Evolutionary conservation across 2,888 invertebrate genomes (phyloP), one percentile per base, ranked within the genome.

Genomic region (Bimastos eiseni): DNA sequence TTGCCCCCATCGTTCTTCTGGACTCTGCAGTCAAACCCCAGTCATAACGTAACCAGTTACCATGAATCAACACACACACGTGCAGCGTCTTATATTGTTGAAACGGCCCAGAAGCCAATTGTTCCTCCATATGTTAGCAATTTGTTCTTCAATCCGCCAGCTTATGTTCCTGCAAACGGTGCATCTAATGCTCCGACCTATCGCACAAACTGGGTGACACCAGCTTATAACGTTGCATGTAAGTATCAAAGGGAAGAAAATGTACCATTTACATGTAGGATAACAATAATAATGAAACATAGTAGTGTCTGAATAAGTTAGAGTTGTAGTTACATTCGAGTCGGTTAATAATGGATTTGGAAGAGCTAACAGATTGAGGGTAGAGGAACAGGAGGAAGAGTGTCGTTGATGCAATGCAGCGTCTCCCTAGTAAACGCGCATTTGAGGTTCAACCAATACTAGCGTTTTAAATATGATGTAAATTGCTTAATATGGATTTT

Each of bases 81-180:
- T 36, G 34, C 86, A 34, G 34, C 86, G 17, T 86, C 86, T 24
- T 37, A 86, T 8, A 86, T 86, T 8, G 24, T 86, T 36, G 86
- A 36, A 0, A 36, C 86, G 36, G 86, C 86, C 24, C 34, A 34
- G 15, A 33, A 21, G 6, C 33, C 33, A 36, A 15, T 8, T 24
- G 86, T 36, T 34, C 86, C 36, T 19, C 37, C 86, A 19, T 86
- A 86, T 86, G 13, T 86, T 0, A 36, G 86, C 86, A 86, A 36
- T 36, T 36, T 86, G 17, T 86, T 24, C 86, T 86, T 86, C 86
- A 86, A 86, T 36, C 34, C 86, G 17, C 86, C 86, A 86, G 36
- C 4, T 24, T 36, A 86, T 86, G 36, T 36, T 86, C 86, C 36
- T 19, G 0, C 34, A 6, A 24, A 17, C 37, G 17, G 34, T 36